Base-by-base conservation (phyloP, 2,797 vertebrate genomes). In the Argentina silus region DNA sequence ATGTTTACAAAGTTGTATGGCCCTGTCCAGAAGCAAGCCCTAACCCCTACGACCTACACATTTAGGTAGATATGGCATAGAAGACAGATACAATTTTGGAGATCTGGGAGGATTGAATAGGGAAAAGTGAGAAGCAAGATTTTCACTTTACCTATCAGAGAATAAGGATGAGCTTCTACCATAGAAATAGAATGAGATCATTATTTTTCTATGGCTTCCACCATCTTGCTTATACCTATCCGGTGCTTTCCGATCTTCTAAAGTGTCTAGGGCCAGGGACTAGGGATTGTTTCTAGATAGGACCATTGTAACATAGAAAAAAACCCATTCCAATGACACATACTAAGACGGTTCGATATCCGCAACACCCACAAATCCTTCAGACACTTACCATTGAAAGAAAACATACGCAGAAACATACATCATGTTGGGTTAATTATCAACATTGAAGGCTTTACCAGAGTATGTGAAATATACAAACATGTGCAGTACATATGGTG, bases 401-500 rank as follows among this genome's bases (percentile, higher is more conserved):
- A 14, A 60, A 63, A 17, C 42, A 43, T 17, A 7, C 36, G 56
- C 10, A 59, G 8, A 27, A 59, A 59, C 17, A 10, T 12, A 17
- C 9, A 70, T 81, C 70, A 79, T 3, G 70, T 11, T 74, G 63
- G 12, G 73, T 48, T 72, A 81, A 92, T 90, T 85, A 81, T 88
- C 82, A 84, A 75, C 75, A 79, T 76, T 79, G 86, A 83, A 86
- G 84, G 67, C 70, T 81, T 75, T 78, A 75, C 64, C 70, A 84
- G 64, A 85, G 84, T 86, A 68, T 82, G 81, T 78, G 81, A 88
- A 89, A 78, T 77, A 86, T 87, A 6, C 50, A 79, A 81, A 70
- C 36, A 64, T 17, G 50, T 77, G 69, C 11, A 74, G 64, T 69
- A 69, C 15, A 81, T 83, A 92, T 78, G 92, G 94, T 96, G 95